Evolutionary conservation across 2,113 vertebrate species (phyloP).

Genomic region (Thinocorus orbignyianus): DNA sequence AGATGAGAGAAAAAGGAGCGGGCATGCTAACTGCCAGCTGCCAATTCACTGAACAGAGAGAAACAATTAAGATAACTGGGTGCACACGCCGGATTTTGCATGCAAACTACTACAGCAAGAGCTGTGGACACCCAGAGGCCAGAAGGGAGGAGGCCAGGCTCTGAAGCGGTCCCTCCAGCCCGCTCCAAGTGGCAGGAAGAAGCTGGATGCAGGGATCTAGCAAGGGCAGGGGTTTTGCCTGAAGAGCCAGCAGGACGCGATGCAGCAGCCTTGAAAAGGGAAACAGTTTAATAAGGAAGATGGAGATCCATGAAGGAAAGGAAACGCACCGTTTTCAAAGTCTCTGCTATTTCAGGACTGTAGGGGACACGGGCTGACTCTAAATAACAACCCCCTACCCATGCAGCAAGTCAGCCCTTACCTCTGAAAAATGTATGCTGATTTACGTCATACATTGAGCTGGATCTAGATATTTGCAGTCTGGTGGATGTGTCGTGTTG

Average conservation of each 20-base stretch:
- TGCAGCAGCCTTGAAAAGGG: background rate
- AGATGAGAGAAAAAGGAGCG: background rate
- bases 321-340: background rate
- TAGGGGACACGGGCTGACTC: background rate
- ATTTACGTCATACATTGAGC: background rate
- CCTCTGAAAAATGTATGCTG: background rate
- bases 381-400: background rate
- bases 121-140: background rate
- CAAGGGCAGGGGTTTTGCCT: background rate
- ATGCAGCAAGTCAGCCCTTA: background rate
- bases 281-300: background rate
- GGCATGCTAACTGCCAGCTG: constrained; percentile 20
- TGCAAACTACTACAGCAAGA: background rate
- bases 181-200: background rate
- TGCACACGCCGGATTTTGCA: background rate
- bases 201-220: background rate
- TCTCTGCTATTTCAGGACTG: background rate
- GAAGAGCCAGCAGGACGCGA: background rate
- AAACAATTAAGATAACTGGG: constrained; percentile 20
- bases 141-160: background rate
- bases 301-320: background rate
- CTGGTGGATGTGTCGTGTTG: too few species aligned
- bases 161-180: background rate
- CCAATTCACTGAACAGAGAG: constrained; percentile 13
- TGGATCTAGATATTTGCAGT: background rate